phyloP scores from a whole-genome alignment of 2,888 invertebrate genomes.

The Agrochola lota region DNA sequence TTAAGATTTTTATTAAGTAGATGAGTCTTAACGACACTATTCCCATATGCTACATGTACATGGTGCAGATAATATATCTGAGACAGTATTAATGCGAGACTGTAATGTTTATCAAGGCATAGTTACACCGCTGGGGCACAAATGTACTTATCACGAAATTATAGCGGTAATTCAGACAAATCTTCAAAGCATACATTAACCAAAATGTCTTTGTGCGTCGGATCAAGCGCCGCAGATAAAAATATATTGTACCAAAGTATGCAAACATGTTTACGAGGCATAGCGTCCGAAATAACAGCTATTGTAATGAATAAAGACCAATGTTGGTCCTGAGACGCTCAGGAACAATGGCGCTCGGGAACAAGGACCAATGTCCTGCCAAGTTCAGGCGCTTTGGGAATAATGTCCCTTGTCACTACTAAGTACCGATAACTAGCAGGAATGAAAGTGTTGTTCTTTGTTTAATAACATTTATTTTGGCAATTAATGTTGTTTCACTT shows the following conservation, averaged over 20 bases:
- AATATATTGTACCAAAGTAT: conserved; percentile 61
- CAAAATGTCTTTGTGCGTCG: conserved; percentile 52
- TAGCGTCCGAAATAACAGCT: conserved; percentile 68
- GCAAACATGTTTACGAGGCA: conserved; percentile 60
- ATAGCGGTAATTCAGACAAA: conserved; percentile 33
- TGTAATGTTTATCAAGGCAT: background rate
- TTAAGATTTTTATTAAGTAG: no score
- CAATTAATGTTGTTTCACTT: background rate
- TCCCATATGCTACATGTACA: background rate
- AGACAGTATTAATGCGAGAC: background rate
- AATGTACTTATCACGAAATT: conserved; percentile 24
- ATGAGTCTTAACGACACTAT: background rate
- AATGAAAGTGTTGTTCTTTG: background rate
- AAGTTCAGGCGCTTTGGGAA: conserved; percentile 19
- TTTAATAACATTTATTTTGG: background rate
- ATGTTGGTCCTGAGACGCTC: conserved; percentile 39
- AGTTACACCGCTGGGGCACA: background rate
- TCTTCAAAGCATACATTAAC: conserved; percentile 37
- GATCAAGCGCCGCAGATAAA: conserved; percentile 65
- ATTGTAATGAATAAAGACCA: conserved; percentile 59
- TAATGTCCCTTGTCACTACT: conserved; percentile 23
- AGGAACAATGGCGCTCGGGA: conserved; percentile 28
- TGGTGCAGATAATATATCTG: background rate
- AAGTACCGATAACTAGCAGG: background rate
- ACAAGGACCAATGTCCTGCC: conserved; percentile 44